Evolutionary conservation across 2,797 vertebrate genomes (phyloP).

Genomic region (Urocyon cinereoargenteus): DNA sequence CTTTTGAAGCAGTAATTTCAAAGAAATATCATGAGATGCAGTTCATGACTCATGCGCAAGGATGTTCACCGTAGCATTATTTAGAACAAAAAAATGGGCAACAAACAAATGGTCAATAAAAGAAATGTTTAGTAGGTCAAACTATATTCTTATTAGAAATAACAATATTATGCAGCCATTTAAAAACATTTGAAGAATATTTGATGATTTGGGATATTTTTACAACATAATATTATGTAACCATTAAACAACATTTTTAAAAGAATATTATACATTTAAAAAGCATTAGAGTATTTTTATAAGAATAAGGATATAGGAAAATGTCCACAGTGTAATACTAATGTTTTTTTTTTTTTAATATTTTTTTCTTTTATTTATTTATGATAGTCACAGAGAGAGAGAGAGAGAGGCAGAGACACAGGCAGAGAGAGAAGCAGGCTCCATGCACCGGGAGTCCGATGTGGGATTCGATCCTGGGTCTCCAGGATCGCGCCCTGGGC

Average conservation of each 20-base stretch:
- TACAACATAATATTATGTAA: not conserved
- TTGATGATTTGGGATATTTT: conserved; percentile 31
- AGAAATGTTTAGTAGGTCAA: not conserved
- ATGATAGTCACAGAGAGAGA: too few species aligned
- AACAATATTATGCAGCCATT: not conserved
- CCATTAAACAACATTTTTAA: not conserved
- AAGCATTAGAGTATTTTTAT: not conserved
- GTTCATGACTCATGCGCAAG: not conserved
- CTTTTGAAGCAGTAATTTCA: conserved; percentile 36
- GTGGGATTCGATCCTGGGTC: too few species aligned
- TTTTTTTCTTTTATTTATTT: too few species aligned
- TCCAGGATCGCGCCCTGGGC: too few species aligned
- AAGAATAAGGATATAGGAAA: conserved; percentile 44
- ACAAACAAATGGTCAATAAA: conserved; percentile 6
- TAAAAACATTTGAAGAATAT: conserved; percentile 12
- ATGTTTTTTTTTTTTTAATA: too few species aligned
- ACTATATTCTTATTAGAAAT: not conserved
- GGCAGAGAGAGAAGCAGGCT: too few species aligned
- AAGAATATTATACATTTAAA: not conserved
- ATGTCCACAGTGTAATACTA: not conserved
- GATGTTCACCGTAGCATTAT: conserved; percentile 37
- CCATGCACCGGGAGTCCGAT: too few species aligned
- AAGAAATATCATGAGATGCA: conserved; percentile 22
- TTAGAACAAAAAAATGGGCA: conserved; percentile 39
- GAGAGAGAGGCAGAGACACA: too few species aligned